phyloP scores from a whole-genome alignment of 2,888 invertebrate genomes.

The Bombylius discolor region DNA sequence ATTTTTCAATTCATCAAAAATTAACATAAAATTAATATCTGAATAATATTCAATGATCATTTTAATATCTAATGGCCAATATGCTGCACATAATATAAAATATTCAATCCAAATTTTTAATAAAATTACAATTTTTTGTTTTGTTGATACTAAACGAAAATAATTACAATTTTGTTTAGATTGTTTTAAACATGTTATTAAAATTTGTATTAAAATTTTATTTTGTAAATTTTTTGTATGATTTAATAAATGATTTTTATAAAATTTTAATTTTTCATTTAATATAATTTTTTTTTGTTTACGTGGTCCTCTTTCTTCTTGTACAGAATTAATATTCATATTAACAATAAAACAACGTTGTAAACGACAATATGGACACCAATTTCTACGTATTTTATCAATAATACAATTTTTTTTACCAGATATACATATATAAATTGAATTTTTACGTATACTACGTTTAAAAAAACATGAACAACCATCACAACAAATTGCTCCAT shows the following conservation, averaged over 20 bases:
- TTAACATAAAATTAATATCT: conserved; percentile 27
- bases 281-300: conserved; percentile 23
- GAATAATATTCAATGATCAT: conserved; percentile 29
- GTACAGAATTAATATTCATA: conserved; percentile 73
- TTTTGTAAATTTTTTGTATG: conserved; percentile 29
- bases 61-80: conserved; percentile 42
- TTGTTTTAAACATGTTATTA: conserved; percentile 43
- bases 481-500: conserved; percentile 74
- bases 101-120: conserved; percentile 45
- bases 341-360: conserved; percentile 61
- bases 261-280: neutral
- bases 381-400: conserved; percentile 71
- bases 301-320: conserved; percentile 71
- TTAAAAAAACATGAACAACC: conserved; percentile 87
- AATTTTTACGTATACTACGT: conserved; percentile 60
- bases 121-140: conserved; percentile 45
- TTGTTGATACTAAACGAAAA: conserved; percentile 39
- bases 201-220: conserved; percentile 46
- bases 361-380: conserved; percentile 75
- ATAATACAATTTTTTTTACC: conserved; percentile 60
- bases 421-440: conserved; percentile 64
- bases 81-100: conserved; percentile 44
- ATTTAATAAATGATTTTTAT: neutral
- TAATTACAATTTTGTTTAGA: conserved; percentile 40
- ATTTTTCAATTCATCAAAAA: conserved; percentile 33